phyloP scores from a whole-genome alignment of 2,888 invertebrate species.

The Stenodema calcarata region DNA sequence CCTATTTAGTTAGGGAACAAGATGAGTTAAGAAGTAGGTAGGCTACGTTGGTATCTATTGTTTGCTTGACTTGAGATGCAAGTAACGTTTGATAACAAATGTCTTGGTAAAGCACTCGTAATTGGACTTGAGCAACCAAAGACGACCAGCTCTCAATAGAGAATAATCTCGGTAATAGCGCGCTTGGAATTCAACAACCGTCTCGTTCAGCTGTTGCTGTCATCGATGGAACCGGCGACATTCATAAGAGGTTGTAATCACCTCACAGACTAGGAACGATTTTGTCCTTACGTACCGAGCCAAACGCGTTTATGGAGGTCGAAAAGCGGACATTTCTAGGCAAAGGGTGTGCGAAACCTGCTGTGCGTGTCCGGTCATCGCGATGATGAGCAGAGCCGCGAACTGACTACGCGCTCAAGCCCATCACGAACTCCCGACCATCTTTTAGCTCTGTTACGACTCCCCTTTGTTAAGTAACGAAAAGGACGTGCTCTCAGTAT shows the following conservation, averaged over 20 bases:
- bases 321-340: background rate
- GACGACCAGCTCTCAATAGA: background rate
- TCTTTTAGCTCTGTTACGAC: background rate
- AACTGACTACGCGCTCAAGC: background rate
- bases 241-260: background rate
- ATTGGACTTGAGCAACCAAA: too few species aligned
- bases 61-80: too few species aligned
- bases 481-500: background rate
- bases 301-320: background rate
- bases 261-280: background rate
- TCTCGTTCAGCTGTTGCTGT: background rate
- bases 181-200: background rate
- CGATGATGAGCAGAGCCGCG: background rate
- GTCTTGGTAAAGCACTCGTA: too few species aligned
- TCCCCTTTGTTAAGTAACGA: background rate
- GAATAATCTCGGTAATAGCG: background rate
- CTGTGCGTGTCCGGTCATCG: background rate
- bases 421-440: background rate
- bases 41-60: too few species aligned
- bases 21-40: too few species aligned
- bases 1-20: too few species aligned
- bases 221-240: background rate
- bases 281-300: background rate
- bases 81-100: too few species aligned
- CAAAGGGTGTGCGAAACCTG: background rate